Evolutionary conservation across 2,797 vertebrate species (phyloP).

Genomic region (Pteronotus mesoamericanus): DNA sequence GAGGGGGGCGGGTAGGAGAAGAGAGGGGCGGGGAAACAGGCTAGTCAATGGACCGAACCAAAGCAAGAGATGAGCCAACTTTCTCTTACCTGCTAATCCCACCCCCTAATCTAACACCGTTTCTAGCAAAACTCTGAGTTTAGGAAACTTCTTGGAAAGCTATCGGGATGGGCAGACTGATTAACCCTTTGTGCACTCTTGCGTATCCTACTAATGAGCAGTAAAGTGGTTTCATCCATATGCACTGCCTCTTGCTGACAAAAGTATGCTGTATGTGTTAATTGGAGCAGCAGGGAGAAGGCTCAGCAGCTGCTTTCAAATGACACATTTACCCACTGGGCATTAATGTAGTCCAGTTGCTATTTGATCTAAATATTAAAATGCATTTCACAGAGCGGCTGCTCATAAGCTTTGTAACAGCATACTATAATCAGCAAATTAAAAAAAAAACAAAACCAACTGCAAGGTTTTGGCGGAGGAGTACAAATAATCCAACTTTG

Average conservation of each 20-base stretch:
- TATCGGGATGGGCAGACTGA: not conserved
- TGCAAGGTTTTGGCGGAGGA: not conserved
- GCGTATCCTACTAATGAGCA: slow-evolving; percentile 64
- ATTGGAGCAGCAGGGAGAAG: slow-evolving; percentile 85
- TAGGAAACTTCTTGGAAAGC: slow-evolving; percentile 44
- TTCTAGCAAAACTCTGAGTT: not conserved
- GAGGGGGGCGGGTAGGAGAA: slow-evolving; percentile 74
- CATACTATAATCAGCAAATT: slow-evolving; percentile 55
- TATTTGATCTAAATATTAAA: slow-evolving; percentile 81
- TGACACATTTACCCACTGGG: slow-evolving; percentile 83
- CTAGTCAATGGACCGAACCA: slow-evolving; percentile 85
- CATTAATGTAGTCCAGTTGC: slow-evolving; percentile 81
- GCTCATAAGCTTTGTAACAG: slow-evolving; percentile 58
- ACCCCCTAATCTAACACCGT: not conserved
- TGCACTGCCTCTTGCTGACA: slow-evolving; percentile 78
- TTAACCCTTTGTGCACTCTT: slow-evolving; percentile 49
- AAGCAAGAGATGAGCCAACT: slow-evolving; percentile 59
- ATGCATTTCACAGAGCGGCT: slow-evolving; percentile 73
- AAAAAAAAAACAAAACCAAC: slow-evolving; percentile 52
- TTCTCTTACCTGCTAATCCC: slow-evolving; percentile 35
- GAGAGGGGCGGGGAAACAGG: slow-evolving; percentile 79
- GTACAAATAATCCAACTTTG: not conserved
- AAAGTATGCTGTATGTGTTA: slow-evolving; percentile 80
- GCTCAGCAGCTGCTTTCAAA: slow-evolving; percentile 84
- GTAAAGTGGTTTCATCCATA: slow-evolving; percentile 83